Conservation (phyloP, 2,797 vertebrate genomes). For the Cossypha dichroa region DNA sequence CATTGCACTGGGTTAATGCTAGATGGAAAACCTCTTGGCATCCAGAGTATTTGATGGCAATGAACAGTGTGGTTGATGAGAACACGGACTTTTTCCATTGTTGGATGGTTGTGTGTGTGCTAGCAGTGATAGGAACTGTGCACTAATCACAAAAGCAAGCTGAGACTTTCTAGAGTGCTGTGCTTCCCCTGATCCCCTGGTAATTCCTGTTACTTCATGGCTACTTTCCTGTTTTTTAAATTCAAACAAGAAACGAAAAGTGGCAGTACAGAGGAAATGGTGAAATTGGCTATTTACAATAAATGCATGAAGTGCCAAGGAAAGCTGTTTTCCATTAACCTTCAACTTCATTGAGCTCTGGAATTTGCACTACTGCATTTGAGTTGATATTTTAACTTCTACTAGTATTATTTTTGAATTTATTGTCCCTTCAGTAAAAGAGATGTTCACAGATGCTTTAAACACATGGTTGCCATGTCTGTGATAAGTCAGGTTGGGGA, state of each 20-base stretch:
- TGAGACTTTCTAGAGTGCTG: neutral
- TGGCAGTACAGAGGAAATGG: neutral
- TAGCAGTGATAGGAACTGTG: neutral
- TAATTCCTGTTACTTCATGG: neutral
- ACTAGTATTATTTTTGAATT: neutral
- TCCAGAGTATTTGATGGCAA: neutral
- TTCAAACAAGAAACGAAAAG: neutral
- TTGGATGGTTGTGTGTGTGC: neutral
- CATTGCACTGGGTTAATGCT: neutral
- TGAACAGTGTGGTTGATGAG: neutral
- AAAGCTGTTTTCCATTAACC: neutral
- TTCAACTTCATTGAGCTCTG: neutral
- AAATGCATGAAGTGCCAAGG: neutral
- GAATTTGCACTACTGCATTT: neutral
- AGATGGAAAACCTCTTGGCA: neutral
- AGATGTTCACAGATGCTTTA: neutral
- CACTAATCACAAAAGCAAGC: neutral
- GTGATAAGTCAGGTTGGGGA: neutral
- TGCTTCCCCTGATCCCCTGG: neutral
- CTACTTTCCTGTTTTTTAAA: neutral
- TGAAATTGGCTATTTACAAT: neutral
- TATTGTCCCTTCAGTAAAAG: neutral
- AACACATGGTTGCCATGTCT: accelerated
- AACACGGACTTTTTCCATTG: neutral
- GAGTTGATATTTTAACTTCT: neutral